Evolutionary conservation across 1,140 invertebrate genomes (phyloP).

Genomic region (Bombus turneri): DNA sequence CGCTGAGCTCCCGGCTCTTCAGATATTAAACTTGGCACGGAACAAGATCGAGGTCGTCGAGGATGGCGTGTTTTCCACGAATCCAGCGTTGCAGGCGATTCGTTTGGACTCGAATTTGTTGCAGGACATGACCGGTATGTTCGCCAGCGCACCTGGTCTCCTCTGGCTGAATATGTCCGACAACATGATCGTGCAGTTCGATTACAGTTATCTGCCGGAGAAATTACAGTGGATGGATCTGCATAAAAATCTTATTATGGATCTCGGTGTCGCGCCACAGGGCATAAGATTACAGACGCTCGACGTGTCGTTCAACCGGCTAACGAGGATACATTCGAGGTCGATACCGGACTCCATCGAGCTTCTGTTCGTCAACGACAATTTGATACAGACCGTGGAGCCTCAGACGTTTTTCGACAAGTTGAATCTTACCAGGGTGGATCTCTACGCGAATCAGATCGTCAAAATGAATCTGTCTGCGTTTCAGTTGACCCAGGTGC

Average conservation of each 20-base stretch:
- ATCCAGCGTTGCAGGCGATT: conserved; percentile 90
- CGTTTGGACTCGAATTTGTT: conserved; percentile 91
- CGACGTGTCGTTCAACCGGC: conserved; percentile 91
- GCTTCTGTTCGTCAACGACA: conserved; percentile 92
- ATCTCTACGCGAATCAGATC: conserved; percentile 92
- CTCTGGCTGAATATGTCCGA: conserved; percentile 93
- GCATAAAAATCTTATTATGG: conserved; percentile 90
- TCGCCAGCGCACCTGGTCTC: conserved; percentile 88
- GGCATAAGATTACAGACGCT: conserved; percentile 86
- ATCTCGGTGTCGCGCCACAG: conserved; percentile 84
- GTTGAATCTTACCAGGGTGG: conserved; percentile 89
- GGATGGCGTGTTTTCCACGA: conserved; percentile 88
- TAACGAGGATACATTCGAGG: conserved; percentile 86
- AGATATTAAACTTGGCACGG: conserved; percentile 91
- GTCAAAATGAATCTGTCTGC: conserved; percentile 90
- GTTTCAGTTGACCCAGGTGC: conserved; percentile 86
- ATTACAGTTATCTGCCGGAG: conserved; percentile 90
- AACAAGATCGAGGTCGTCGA: conserved; percentile 91
- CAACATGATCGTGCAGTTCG: conserved; percentile 91
- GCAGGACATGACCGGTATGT: conserved; percentile 89
- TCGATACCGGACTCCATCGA: conserved; percentile 91
- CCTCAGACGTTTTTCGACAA: conserved; percentile 91
- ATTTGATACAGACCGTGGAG: conserved; percentile 89
- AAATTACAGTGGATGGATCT: conserved; percentile 92
- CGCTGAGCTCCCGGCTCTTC: conserved; percentile 87